Evolutionary conservation across 2,888 invertebrate genomes (phyloP), one percentile per base, ranked within the genome.

Genomic region (Calliopum simillimum): DNA sequence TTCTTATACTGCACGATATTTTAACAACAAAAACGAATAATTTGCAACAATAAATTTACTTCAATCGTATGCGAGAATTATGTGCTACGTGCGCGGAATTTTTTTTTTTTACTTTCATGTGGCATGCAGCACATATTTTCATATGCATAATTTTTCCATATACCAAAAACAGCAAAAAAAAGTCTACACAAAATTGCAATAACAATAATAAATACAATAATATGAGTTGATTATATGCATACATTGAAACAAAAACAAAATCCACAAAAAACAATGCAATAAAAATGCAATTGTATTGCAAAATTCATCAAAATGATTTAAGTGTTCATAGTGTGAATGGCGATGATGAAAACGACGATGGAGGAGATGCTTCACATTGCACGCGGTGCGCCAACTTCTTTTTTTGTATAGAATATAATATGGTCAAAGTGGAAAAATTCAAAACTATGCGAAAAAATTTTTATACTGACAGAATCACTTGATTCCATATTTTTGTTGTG

Each of bases 261-360:
- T 44, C 13, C 14, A 63, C 19, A n/a, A 51, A 49, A 16, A 47
- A 33, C 33, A 33, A 33, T 33, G 33, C 33, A 49, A 63, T 13
- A 49, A 16, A 25, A 47, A 46, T 63, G 14, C n/a, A n/a, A 33
- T 49, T 63, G 33, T 4, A 63, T 63, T 49, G 49, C 47, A 47
- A 63, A 63, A 63, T 49, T 63, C 63, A 63, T 63, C 49, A 47
- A 49, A 47, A 63, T 63, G 63, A 63, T 63, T 63, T 63, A 63
- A 33, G 49, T 49, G 49, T 25, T 16, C 23, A 33, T 49, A 63
- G 51, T 63, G 63, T 63, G 63, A 63, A 62, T 56, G 62, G n/a
- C n/a, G n/a, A n/a, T n/a, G n/a, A n/a, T n/a, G n/a, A n/a, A n/a
- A n/a, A 33, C 33, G 33, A 33, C 33, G 33, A 8, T 8, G 0